Conservation (phyloP, 2,888 invertebrate genomes). For the Ectropis crepuscularia region DNA sequence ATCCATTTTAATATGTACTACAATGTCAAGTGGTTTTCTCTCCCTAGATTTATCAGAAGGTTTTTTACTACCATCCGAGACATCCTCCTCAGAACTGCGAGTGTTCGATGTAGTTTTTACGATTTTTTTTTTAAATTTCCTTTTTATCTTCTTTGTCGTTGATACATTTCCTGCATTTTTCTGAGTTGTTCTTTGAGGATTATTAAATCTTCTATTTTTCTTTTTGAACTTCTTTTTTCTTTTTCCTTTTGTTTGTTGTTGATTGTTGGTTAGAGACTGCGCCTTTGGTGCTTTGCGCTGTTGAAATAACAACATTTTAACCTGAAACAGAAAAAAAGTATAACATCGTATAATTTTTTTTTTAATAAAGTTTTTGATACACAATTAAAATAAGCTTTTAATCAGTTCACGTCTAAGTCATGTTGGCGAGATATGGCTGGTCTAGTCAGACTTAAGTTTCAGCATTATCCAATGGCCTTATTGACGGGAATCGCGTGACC, state of each 20-base stretch:
- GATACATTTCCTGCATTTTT: too few relatives aligned
- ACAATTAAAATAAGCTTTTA: too few relatives aligned
- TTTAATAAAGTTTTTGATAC: too few relatives aligned
- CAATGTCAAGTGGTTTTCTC: conserved; percentile 58
- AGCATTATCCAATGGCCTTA: too few relatives aligned
- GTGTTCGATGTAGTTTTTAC: not conserved
- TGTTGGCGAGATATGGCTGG: too few relatives aligned
- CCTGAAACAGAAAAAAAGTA: too few relatives aligned
- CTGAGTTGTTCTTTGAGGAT: not conserved
- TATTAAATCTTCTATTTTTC: conserved; percentile 1
- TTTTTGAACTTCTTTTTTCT: conserved; percentile 6
- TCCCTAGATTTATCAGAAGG: not conserved
- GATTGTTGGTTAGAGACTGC: not conserved
- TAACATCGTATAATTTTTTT: too few relatives aligned
- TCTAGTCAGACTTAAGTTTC: too few relatives aligned
- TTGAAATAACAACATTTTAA: too few relatives aligned
- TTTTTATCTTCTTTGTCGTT: not conserved
- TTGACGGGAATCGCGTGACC: too few relatives aligned
- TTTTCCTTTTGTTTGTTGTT: not conserved
- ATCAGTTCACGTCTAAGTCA: too few relatives aligned
- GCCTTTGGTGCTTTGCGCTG: not conserved
- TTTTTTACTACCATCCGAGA: not conserved
- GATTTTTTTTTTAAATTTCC: not conserved
- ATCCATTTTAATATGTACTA: conserved; percentile 66
- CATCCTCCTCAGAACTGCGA: not conserved